These are phyloP conservation scores for Tetragnatha montana DNA, from an alignment of 2,888 invertebrate species.

Conservation along the genomic window DNA sequence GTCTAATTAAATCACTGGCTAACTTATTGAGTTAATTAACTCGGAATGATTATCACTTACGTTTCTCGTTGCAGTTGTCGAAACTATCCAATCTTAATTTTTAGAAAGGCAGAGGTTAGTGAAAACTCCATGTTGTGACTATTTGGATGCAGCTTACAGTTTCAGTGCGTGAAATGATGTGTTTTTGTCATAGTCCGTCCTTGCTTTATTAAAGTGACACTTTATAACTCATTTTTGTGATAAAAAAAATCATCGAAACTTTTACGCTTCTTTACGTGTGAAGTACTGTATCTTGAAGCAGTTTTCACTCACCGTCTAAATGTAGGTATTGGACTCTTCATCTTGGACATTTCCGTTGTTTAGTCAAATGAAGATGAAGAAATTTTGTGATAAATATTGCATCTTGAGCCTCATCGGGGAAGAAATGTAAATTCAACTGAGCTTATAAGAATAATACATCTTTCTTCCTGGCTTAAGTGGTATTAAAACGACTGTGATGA, in stretches of 20 bases:
- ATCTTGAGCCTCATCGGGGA: conserved; percentile 32
- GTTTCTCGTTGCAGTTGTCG: too few species aligned
- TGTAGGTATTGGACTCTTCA: conserved; percentile 1
- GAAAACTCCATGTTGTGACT: background rate
- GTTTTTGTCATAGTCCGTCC: conserved; percentile 51
- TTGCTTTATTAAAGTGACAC: conserved; percentile 13
- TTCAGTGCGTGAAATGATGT: background rate
- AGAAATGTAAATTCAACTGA: conserved; percentile 41
- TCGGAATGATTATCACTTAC: too few species aligned
- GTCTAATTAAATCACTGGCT: too few species aligned
- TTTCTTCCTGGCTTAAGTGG: conserved; percentile 61
- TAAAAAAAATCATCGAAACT: conserved; percentile 33
- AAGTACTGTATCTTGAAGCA: background rate
- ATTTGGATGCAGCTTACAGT: background rate
- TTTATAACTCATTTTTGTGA: conserved; percentile 40
- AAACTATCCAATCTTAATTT: background rate
- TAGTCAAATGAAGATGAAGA: background rate
- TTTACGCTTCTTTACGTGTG: conserved; percentile 3
- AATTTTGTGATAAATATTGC: conserved; percentile 60
- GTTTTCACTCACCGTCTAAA: conserved; percentile 3
- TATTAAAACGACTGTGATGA: conserved; percentile 69
- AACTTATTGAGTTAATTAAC: too few species aligned
- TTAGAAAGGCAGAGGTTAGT: background rate
- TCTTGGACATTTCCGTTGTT: conserved; percentile 2
- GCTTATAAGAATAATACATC: conserved; percentile 55